Percentiles rank a stretch among this genome's conserved stretches.
phyloP scores from a whole-genome alignment of 2,797 vertebrate genomes.

The Pristis pectinata region DNA sequence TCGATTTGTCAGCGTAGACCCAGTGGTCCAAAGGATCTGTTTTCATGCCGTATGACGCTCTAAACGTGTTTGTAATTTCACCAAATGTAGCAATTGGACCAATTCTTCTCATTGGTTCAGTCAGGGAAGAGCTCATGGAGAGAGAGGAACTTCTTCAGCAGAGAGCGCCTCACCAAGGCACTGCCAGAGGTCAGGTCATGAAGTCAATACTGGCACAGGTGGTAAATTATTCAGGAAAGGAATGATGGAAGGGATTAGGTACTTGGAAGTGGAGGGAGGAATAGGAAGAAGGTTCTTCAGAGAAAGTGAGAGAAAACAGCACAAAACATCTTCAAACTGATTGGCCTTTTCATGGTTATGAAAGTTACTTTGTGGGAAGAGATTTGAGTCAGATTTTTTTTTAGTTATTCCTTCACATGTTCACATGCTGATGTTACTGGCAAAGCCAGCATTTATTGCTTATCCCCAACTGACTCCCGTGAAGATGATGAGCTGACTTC shows the following conservation, averaged over 20 bases:
- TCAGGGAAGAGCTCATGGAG: background rate
- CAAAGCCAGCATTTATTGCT: too few species aligned
- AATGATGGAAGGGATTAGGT: background rate
- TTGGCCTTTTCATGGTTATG: background rate
- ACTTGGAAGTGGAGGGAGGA: background rate
- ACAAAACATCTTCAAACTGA: background rate
- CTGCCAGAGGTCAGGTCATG: background rate
- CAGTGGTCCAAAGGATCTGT: too few species aligned
- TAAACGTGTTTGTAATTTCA: background rate
- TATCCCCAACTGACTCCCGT: too few species aligned
- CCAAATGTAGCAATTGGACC: background rate
- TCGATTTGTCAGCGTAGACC: too few species aligned
- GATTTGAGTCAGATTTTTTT: background rate
- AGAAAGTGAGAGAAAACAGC: background rate
- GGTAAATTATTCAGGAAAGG: background rate
- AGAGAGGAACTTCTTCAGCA: background rate
- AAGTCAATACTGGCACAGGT: background rate
- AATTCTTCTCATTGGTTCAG: background rate
- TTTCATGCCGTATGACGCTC: too few species aligned
- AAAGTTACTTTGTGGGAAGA: background rate
- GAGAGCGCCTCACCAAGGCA: background rate
- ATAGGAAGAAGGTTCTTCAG: background rate
- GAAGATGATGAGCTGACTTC: too few species aligned
- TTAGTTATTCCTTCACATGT: too few species aligned
- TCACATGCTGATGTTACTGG: too few species aligned